Evolutionary conservation across 2,888 invertebrate genomes (phyloP).

Genomic region (Heterodera filipjevi): DNA sequence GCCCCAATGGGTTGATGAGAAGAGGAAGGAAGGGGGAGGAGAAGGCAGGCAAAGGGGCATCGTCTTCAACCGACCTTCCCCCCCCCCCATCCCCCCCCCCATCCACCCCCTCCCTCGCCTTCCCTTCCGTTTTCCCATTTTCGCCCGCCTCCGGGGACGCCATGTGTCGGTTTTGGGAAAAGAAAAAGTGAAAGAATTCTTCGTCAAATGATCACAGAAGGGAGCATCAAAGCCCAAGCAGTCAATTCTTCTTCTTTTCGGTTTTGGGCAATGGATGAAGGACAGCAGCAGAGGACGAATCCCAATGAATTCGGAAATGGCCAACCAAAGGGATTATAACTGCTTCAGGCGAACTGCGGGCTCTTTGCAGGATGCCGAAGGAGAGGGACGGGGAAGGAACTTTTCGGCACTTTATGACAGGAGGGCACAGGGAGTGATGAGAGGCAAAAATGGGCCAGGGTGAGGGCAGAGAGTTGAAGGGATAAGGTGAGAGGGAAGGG

Average conservation of each 20-base stretch:
- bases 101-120: neutral
- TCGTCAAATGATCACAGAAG: conserved; percentile 4
- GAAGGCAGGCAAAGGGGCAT: neutral
- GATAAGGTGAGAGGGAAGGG: neutral
- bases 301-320: neutral
- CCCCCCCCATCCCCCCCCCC: neutral
- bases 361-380: neutral
- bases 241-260: neutral
- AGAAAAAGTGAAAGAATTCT: neutral
- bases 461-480: neutral
- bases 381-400: neutral
- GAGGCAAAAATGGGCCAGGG: neutral
- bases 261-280: neutral
- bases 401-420: conserved; percentile 1
- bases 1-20: neutral
- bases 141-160: conserved; percentile 15
- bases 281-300: neutral
- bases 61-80: too few relatives aligned
- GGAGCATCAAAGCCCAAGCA: neutral
- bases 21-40: neutral
- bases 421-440: neutral
- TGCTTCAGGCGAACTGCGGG: neutral
- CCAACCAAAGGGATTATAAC: conserved; percentile 9
- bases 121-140: conserved; percentile 6
- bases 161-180: conserved; percentile 18